Base-by-base conservation (phyloP, 2,888 invertebrate species). In the Panzeria rudis region DNA sequence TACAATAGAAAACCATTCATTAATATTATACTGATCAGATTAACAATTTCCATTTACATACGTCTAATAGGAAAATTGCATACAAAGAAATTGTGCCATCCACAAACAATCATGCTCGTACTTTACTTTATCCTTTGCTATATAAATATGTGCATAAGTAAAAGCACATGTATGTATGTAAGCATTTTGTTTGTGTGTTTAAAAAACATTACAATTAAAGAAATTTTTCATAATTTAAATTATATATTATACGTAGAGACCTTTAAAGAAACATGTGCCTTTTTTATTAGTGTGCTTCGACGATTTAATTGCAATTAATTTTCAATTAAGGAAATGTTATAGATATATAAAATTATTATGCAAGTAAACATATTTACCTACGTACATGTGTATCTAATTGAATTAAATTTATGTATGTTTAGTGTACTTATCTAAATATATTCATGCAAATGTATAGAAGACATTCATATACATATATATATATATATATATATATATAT, bases 11-110 rank as follows among this genome's bases (percentile, higher is more conserved):
- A 66, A 23, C 3, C 11, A 44, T 54, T 11, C 9, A 44, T 2
- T 9, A 54, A 13, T 52, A 68, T 15, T 15, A 54, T 23, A 38
- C 23, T 41, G 5, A 44, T 56, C 25, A 29, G 1, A 47, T 50
- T 17, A 32, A 17, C 4, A 17, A 13, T 25, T 69, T 69, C 29
- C 29, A 29, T 29, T 29, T 41, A 41, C 38, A 7, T 11, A 52
- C 15, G 47, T 59, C 29, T 52, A 25, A 50, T 29, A 35, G 20
- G 17, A 44, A 62, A 35, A 35, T 62, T 64, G 54, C 23, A 44
- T 52, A 47, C 66, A 72, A 76, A 66, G 72, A 75, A 52, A 72
- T 72, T 50, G 77, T 83, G 83, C 83, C 83, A 83, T 83, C 25
- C 72, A 64, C 71, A 68, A 44, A 62, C 64, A 64, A 54, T 61